Evolutionary conservation across 2,888 invertebrate species (phyloP).

Genomic region (Harpalus rubripes): DNA sequence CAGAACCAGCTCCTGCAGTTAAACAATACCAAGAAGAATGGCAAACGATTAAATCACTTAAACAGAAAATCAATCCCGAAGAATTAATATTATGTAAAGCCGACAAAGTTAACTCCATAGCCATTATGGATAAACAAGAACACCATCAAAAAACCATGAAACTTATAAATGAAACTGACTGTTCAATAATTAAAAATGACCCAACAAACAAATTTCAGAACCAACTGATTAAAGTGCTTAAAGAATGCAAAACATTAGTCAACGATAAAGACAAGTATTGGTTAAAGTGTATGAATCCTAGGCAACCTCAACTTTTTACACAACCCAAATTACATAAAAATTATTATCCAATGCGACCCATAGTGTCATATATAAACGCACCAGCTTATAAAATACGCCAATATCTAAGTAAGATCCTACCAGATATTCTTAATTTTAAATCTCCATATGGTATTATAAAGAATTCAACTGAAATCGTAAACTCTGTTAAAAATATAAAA

Average conservation of each 20-base stretch:
- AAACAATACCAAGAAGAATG: constrained; percentile 7
- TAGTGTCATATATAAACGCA: too few species aligned
- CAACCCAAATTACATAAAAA: constrained; percentile 47
- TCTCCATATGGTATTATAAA: constrained; percentile 20
- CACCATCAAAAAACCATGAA: constrained; percentile 16
- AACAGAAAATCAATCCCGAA: neutral
- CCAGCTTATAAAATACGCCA: constrained; percentile 43
- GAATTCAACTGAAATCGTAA: constrained; percentile 41
- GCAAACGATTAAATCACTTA: constrained; percentile 5
- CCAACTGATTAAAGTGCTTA: constrained; percentile 18
- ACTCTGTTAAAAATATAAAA: neutral
- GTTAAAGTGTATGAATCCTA: constrained; percentile 48
- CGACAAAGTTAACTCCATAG: constrained; percentile 24
- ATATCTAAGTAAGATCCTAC: constrained; percentile 20
- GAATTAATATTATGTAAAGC: constrained; percentile 16
- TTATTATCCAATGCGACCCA: constrained; percentile 31
- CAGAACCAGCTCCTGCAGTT: too few species aligned
- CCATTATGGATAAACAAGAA: too few species aligned
- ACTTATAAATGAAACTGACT: constrained; percentile 14
- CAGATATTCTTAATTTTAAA: constrained; percentile 19
- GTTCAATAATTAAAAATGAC: constrained; percentile 3
- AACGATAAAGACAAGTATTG: constrained; percentile 8
- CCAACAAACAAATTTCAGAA: constrained; percentile 7
- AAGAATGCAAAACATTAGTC: constrained; percentile 37
- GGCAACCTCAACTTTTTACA: constrained; percentile 31